Evolutionary conservation across 2,797 vertebrate genomes (phyloP), one percentile per base, ranked within the genome.

Genomic region (Sebastolobus altivelis): DNA sequence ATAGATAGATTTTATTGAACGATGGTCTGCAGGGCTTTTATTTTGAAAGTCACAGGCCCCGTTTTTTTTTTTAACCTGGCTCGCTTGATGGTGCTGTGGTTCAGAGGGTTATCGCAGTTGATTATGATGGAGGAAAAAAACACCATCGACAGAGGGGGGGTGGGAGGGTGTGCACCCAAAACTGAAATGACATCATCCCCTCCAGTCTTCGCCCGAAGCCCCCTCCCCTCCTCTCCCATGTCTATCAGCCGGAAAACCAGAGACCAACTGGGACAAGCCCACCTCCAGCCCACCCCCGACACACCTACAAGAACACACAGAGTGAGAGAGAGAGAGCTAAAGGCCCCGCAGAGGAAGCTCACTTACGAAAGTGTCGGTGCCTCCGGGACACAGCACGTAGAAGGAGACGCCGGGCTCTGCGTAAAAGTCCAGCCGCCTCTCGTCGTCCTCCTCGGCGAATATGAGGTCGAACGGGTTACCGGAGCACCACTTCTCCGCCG

Each of bases 321-420:
- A 43, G 40, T 14, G 0, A 67, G 33, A 5, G 29, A 0, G 67
- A 4, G 5, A 37, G 33, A 61, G 46, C 54, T 8, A 2, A 5
- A 83, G 87, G 83, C 90, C 85, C 87, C 75, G 84, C 72, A 82
- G 52, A 43, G 14, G 35, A 58, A 73, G 60, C 86, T 66, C 90
- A 97, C 98, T 98, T 93, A 99, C 98, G 91, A 99, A 99, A 94
- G 94, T 97, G 94, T 99, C 98, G 88, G 97, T 97, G 91, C 97
- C 97, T 85, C 97, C 96, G 22, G 98, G 98, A 80, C 98, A 99
- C 70, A 99, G 95, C 84, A 99, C 98, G 89, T 99, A 99, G 93
- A 99, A 99, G 72, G 98, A 99, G 80, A 99, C 96, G 66, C 98
- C 98, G 72, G 98, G 98, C 80, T 99, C 98, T 77, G 98, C 98